Percentiles rank a stretch among this genome's conserved stretches.
Conservation (phyloP, 2,888 invertebrate species). For the Parnassius glacialis region DNA sequence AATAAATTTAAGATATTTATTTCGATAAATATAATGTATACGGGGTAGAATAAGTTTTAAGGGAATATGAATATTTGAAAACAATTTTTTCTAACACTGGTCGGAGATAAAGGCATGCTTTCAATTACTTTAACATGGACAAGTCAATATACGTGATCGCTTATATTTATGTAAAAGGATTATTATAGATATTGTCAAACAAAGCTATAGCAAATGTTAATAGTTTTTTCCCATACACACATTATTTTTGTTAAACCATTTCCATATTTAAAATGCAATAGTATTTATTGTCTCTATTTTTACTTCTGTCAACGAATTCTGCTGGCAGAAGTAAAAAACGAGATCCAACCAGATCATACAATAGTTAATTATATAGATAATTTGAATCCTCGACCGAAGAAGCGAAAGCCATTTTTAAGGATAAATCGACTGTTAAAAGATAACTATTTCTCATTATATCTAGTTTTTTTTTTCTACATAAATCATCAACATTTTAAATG, state of each 20-base stretch:
- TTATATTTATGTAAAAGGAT: slow-evolving; percentile 50
- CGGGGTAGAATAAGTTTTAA: slow-evolving; percentile 36
- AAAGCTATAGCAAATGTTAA: slow-evolving; percentile 74
- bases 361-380: slow-evolving; percentile 71
- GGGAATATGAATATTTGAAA: slow-evolving; percentile 28
- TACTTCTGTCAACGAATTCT: slow-evolving; percentile 30
- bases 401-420: slow-evolving; percentile 52
- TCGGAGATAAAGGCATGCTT: slow-evolving; percentile 23
- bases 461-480: neutral
- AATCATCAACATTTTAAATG: no score
- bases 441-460: slow-evolving; percentile 15
- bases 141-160: slow-evolving; percentile 45
- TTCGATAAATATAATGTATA: slow-evolving; percentile 34
- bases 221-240: slow-evolving; percentile 75
- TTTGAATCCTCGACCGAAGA: slow-evolving; percentile 66
- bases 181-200: slow-evolving; percentile 68
- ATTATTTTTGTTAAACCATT: slow-evolving; percentile 74
- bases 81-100: slow-evolving; percentile 23
- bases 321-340: slow-evolving; percentile 30
- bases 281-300: slow-evolving; percentile 48
- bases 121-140: slow-evolving; percentile 39
- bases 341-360: slow-evolving; percentile 60
- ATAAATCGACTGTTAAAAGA: slow-evolving; percentile 56
- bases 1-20: slow-evolving; percentile 27
- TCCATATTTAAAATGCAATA: slow-evolving; percentile 80